phyloP scores from a whole-genome alignment of 2,797 vertebrate genomes.

The Lepidocolaptes lacrymiger region DNA sequence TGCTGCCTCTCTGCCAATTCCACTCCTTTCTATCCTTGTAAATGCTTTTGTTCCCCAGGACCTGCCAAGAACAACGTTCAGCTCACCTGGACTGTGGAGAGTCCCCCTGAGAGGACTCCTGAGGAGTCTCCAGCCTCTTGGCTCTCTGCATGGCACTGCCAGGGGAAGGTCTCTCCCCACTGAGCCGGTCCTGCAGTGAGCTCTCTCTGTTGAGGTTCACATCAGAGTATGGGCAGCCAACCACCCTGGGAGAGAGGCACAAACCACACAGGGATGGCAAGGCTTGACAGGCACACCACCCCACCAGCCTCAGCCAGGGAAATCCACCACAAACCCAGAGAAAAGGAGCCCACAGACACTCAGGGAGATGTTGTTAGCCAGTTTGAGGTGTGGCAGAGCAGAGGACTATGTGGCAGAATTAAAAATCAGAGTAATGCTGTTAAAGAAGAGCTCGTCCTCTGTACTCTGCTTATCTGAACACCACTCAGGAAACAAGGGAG shows the following conservation, averaged over 20 bases:
- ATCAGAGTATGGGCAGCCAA: constrained; percentile 91
- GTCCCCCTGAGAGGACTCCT: constrained; percentile 55
- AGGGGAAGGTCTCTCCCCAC: constrained; percentile 79
- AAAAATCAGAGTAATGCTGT: not conserved
- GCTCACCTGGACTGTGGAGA: constrained; percentile 77
- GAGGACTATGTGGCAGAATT: not conserved
- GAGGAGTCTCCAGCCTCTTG: constrained; percentile 74
- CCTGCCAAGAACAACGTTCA: not conserved
- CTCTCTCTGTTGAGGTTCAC: constrained; percentile 88
- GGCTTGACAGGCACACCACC: not conserved
- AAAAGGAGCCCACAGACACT: not conserved
- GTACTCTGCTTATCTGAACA: not conserved
- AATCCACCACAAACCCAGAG: not conserved
- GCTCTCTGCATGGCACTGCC: constrained; percentile 73
- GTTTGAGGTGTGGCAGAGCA: not conserved
- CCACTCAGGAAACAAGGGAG: not conserved
- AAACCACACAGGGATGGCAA: not conserved
- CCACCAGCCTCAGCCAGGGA: not conserved
- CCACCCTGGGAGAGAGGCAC: constrained; percentile 71
- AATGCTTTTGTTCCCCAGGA: not conserved
- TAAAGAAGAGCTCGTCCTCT: not conserved
- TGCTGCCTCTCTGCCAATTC: not conserved
- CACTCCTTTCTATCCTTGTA: not conserved
- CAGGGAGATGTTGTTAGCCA: not conserved
- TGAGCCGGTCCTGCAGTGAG: constrained; percentile 86